A percentile compares a stretch with the other conserved stretches of the same genome.
Evolutionary conservation across 2,113 vertebrate genomes (phyloP).

Genomic region (Okapia johnstoni): DNA sequence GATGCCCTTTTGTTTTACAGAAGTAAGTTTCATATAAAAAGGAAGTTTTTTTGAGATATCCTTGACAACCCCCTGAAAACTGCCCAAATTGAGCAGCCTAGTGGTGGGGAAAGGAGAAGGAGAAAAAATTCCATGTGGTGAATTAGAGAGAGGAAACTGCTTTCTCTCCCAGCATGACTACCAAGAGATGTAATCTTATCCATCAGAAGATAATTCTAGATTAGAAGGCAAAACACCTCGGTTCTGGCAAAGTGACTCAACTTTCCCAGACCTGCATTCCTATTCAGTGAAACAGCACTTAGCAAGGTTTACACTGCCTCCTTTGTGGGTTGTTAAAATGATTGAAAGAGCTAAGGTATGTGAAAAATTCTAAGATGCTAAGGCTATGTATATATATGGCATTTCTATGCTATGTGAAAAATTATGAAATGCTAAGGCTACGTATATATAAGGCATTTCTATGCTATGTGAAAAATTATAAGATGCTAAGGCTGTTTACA

Average conservation of each 20-base stretch:
- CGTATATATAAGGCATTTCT: not conserved
- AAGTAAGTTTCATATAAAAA: not conserved
- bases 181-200: not conserved
- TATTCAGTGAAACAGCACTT: not conserved
- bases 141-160: not conserved
- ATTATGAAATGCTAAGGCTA: not conserved
- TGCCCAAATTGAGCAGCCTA: not conserved
- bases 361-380: not conserved
- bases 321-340: not conserved
- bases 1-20: not conserved
- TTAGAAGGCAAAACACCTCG: not conserved
- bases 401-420: not conserved
- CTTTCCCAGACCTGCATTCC: not conserved
- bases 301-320: not conserved
- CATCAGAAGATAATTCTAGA: not conserved
- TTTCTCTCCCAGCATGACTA: not conserved
- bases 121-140: not conserved
- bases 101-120: not conserved
- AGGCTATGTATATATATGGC: not conserved
- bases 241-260: not conserved
- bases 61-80: not conserved
- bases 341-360: not conserved
- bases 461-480: not conserved
- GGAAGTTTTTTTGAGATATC: not conserved
- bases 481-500: not conserved